Evolutionary conservation across 1,140 invertebrate species (phyloP).

Genomic region (Thaumetopoea pityocampa): DNA sequence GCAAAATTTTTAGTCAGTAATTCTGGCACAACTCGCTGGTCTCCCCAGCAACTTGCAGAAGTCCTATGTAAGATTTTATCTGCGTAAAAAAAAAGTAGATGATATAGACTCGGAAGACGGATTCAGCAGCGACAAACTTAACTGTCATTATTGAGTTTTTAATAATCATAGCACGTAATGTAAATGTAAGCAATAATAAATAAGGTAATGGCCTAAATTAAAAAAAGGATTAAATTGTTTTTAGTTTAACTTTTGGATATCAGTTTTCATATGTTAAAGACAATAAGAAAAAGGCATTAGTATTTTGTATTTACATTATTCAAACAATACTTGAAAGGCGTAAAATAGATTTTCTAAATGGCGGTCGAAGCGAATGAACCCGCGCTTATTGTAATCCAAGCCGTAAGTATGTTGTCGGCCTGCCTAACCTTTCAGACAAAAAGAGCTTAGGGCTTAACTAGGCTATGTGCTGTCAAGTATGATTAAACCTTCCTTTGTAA

Average conservation of each 20-base stretch:
- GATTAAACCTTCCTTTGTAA: constrained; percentile 17
- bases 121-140: too few relatives aligned
- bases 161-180: too few relatives aligned
- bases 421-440: constrained; percentile 62
- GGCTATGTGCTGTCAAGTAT: constrained; percentile 35
- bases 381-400: constrained; percentile 64
- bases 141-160: too few relatives aligned
- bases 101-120: too few relatives aligned
- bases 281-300: neutral
- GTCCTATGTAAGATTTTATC: too few relatives aligned
- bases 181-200: too few relatives aligned
- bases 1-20: too few relatives aligned
- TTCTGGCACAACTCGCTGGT: too few relatives aligned
- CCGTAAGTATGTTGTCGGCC: constrained; percentile 65
- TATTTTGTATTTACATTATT: constrained; percentile 33
- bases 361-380: constrained; percentile 66
- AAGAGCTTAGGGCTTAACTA: constrained; percentile 40
- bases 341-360: constrained; percentile 65
- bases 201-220: too few relatives aligned
- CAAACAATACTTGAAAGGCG: constrained; percentile 47
- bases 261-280: neutral
- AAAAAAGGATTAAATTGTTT: too few relatives aligned
- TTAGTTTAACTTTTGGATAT: neutral
- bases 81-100: too few relatives aligned
- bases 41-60: too few relatives aligned